Conservation (phyloP, 2,797 vertebrate species). For the Semotilus atromaculatus region DNA sequence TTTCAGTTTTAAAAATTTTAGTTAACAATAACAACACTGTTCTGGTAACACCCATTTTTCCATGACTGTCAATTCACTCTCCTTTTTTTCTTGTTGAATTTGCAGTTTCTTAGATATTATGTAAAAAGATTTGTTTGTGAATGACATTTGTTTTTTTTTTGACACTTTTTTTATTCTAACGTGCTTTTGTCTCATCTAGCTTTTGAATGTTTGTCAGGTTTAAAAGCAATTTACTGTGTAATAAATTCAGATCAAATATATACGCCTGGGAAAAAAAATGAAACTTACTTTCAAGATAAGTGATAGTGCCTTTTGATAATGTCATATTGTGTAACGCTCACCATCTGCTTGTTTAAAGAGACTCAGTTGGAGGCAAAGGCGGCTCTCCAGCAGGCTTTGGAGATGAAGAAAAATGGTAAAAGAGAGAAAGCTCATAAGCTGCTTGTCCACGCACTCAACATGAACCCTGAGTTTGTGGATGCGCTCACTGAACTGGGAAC, state of each 20-base stretch:
- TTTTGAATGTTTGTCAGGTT: not conserved
- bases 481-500: constrained; percentile 93
- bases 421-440: constrained; percentile 93
- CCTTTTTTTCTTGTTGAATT: too few species aligned
- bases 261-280: not conserved
- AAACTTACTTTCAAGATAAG: not conserved
- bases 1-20: too few species aligned
- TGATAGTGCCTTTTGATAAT: not conserved
- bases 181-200: not conserved
- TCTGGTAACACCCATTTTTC: too few species aligned
- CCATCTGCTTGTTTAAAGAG: constrained; percentile 74
- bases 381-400: constrained; percentile 89
- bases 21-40: too few species aligned
- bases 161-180: not conserved
- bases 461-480: constrained; percentile 92
- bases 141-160: too few species aligned
- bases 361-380: constrained; percentile 87
- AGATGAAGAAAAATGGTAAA: constrained; percentile 95
- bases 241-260: not conserved
- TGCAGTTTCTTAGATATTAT: too few species aligned
- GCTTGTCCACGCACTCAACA: constrained; percentile 90
- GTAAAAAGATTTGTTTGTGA: too few species aligned
- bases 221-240: not conserved
- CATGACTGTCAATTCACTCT: too few species aligned
- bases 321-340: not conserved